Base-by-base conservation (phyloP, 2,797 vertebrate genomes). In the Otolemur crassicaudatus region DNA sequence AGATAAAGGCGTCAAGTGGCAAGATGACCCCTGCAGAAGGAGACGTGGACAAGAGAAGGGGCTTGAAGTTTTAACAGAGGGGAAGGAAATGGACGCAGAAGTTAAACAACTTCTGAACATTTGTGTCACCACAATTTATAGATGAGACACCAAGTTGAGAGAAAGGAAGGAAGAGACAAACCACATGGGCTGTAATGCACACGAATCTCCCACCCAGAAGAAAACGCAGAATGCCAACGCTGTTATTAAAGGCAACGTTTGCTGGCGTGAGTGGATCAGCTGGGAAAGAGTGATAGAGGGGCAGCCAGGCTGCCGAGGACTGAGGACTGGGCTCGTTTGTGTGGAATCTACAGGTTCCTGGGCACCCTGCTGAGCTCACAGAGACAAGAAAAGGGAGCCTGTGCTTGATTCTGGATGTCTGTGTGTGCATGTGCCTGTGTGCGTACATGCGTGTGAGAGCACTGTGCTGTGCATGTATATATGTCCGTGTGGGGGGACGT, bases 111-210 rank as follows among this genome's bases (percentile, higher is more conserved):
- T 43, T 29, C 16, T 29, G n/a, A 75, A 3, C 2, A 3, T 85
- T 85, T 61, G 80, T 12, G 0, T 22, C 34, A 23, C 53, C 73
- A 63, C 56, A 29, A 37, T 70, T 69, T 43, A 90, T 7, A 92
- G 46, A 31, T 25, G n/a, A 79, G 67, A 63, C 60, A 7, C 34
- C 58, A 84, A n/a, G 46, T 0, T 43, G n/a, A 53, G 76, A 90
- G 81, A 58, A 75, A 43, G n/a, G 70, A 95, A 67, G 58, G 5
- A 31, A 84, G 25, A 89, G 20, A 77, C 16, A 73, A 83, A 69
- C 23, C 1, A 0, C 67, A 12, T 25, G 70, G 56, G 70, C 40
- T 11, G 12, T 1, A n/a, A 27, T 16, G 20, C 1, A 11, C 37
- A 1, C 49, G 22, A 58, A 49, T 75, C 73, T 40, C 67, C 40